A percentile compares a stretch with the other conserved stretches of the same genome.
phyloP scores from a whole-genome alignment of 2,888 invertebrate species.

The Pyralis farinalis region DNA sequence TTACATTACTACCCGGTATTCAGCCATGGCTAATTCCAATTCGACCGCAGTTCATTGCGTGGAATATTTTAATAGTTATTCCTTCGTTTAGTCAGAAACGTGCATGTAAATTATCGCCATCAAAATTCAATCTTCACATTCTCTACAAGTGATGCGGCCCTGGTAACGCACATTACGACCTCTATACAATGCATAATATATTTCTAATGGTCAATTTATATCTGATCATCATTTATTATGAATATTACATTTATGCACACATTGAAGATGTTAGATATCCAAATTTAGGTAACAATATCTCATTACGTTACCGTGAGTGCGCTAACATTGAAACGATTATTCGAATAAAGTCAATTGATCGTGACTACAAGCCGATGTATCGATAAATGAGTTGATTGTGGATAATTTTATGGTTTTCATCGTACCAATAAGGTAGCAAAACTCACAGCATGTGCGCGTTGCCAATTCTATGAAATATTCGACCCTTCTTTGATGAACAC shows the following conservation, averaged over 20 bases:
- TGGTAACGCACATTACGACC: not conserved
- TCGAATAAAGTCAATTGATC: constrained; percentile 24
- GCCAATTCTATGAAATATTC: too few relatives aligned
- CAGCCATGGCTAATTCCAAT: too few relatives aligned
- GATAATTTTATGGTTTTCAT: too few relatives aligned
- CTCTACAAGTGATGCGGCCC: constrained; percentile 1
- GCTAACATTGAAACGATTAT: constrained; percentile 15
- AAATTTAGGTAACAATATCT: constrained; percentile 13
- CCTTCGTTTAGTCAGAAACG: too few relatives aligned
- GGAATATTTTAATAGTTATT: too few relatives aligned
- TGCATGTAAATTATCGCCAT: not conserved
- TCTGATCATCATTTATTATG: constrained; percentile 10
- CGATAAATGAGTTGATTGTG: not conserved
- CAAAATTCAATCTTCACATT: not conserved
- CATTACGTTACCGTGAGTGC: constrained; percentile 5
- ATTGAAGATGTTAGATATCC: constrained; percentile 11
- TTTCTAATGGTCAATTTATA: constrained; percentile 6
- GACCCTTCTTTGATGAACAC: too few relatives aligned
- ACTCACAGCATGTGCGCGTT: too few relatives aligned
- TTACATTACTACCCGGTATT: too few relatives aligned
- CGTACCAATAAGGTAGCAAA: too few relatives aligned
- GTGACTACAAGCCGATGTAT: constrained; percentile 24
- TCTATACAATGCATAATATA: constrained; percentile 4
- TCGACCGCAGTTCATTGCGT: too few relatives aligned
- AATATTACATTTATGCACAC: constrained; percentile 3